Conservation (phyloP, 2,888 invertebrate genomes). For the Clunio marinus region DNA sequence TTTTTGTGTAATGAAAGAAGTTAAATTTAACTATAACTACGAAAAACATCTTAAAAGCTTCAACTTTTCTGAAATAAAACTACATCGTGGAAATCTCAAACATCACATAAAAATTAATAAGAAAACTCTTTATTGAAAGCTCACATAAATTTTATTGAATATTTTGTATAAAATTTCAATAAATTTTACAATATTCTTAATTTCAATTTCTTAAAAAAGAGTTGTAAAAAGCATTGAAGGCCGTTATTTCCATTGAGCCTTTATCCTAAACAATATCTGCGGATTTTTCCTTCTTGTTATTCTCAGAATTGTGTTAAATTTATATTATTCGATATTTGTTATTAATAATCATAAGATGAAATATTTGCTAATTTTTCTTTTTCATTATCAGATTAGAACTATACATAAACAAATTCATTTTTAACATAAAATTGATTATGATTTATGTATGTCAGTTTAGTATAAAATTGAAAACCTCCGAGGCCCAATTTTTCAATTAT, state of each 20-base stretch:
- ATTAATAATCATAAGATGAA: slow-evolving; percentile 1
- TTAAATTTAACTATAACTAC: too few species aligned
- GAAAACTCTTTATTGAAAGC: background rate
- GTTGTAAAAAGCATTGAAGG: background rate
- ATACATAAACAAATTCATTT: too few species aligned
- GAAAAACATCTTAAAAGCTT: background rate
- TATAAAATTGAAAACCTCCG: too few species aligned
- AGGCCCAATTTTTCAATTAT: too few species aligned
- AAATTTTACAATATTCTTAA: slow-evolving; percentile 1
- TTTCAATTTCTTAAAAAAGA: background rate
- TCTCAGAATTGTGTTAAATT: too few species aligned
- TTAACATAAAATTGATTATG: too few species aligned
- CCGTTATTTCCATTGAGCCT: background rate
- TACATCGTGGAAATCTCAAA: too few species aligned
- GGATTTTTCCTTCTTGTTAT: too few species aligned
- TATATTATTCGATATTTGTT: slow-evolving; percentile 9
- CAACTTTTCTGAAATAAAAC: background rate
- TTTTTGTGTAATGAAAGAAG: too few species aligned
- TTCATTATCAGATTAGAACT: too few species aligned
- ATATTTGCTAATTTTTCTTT: too few species aligned
- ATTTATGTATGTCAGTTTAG: too few species aligned
- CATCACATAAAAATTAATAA: background rate
- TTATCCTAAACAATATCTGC: background rate
- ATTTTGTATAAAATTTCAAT: slow-evolving; percentile 12
- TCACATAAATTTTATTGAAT: slow-evolving; percentile 13